Evolutionary conservation across 2,888 invertebrate genomes (phyloP).

Genomic region (Polietes domitor): DNA sequence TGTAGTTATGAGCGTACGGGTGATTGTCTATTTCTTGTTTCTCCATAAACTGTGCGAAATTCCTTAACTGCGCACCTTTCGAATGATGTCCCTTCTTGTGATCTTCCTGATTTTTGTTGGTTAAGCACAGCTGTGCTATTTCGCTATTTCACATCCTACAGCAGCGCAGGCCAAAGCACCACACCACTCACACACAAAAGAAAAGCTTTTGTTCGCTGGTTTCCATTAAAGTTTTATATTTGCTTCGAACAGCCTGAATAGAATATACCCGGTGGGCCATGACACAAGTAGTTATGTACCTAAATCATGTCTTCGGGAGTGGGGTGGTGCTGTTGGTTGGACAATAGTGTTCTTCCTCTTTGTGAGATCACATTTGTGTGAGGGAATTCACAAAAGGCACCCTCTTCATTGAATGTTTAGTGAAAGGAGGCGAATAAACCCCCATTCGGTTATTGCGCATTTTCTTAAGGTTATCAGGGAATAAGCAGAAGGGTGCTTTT

Average conservation of each 20-base stretch:
- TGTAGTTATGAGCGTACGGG: neutral
- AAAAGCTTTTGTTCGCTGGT: constrained; percentile 47
- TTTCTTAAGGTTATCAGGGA: constrained; percentile 37
- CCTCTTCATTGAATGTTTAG: constrained; percentile 39
- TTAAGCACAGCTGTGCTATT: constrained; percentile 54
- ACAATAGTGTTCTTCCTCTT: constrained; percentile 28
- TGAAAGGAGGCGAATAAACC: too few relatives aligned
- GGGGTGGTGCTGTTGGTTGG: constrained; percentile 57
- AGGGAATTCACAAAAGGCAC: constrained; percentile 33
- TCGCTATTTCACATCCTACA: neutral
- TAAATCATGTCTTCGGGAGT: constrained; percentile 27
- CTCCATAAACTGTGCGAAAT: constrained; percentile 50
- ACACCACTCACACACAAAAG: neutral
- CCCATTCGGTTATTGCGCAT: constrained; percentile 55
- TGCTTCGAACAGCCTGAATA: neutral
- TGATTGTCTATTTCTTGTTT: neutral
- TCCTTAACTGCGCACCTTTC: constrained; percentile 62
- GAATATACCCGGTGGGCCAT: constrained; percentile 45
- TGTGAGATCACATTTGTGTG: neutral
- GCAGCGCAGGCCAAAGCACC: neutral
- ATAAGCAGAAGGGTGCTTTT: constrained; percentile 43
- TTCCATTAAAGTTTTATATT: neutral
- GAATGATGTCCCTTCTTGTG: neutral
- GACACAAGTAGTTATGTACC: too few relatives aligned
- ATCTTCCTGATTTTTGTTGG: constrained; percentile 8